phyloP scores from a whole-genome alignment of 2,113 vertebrate species.

The Oryzias celebensis region DNA sequence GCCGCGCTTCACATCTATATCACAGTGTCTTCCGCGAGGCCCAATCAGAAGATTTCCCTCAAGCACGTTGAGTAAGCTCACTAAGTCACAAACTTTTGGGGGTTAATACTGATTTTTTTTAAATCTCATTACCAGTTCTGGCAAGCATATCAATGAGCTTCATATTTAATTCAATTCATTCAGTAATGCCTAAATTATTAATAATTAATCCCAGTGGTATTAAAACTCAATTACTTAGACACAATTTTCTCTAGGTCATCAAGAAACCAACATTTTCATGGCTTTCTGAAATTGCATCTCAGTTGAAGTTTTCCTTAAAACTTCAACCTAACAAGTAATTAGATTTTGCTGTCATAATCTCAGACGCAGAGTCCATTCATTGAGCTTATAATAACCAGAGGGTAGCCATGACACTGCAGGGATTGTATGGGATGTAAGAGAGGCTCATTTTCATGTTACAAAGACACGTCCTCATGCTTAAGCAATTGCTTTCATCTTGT shows the following conservation, averaged over 20 bases:
- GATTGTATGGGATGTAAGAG: constrained; percentile 8
- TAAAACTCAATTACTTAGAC: constrained; percentile 46
- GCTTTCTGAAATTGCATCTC: constrained; percentile 53
- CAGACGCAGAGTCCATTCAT: constrained; percentile 44
- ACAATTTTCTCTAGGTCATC: constrained; percentile 35
- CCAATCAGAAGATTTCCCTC: constrained; percentile 97
- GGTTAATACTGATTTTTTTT: too few species aligned
- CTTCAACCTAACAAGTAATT: constrained; percentile 51
- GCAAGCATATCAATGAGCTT: constrained; percentile 13
- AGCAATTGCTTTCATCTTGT: constrained; percentile 22
- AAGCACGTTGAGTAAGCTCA: constrained; percentile 95
- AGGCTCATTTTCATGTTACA: neutral
- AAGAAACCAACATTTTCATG: constrained; percentile 36
- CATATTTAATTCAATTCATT: constrained; percentile 38
- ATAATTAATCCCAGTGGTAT: constrained; percentile 49
- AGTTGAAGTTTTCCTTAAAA: constrained; percentile 33
- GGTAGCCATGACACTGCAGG: constrained; percentile 24
- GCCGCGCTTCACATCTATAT: constrained; percentile 97
- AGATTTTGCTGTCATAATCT: constrained; percentile 39
- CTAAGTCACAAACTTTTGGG: constrained; percentile 2
- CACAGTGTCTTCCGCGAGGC: constrained; percentile 92
- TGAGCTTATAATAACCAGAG: constrained; percentile 36
- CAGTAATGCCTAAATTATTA: constrained; percentile 48
- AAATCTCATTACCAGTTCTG: constrained; percentile 22
- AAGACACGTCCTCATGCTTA: constrained; percentile 3